Evolutionary conservation across 2,888 invertebrate species (phyloP).

Genomic region (Tetragonisca angustula): DNA sequence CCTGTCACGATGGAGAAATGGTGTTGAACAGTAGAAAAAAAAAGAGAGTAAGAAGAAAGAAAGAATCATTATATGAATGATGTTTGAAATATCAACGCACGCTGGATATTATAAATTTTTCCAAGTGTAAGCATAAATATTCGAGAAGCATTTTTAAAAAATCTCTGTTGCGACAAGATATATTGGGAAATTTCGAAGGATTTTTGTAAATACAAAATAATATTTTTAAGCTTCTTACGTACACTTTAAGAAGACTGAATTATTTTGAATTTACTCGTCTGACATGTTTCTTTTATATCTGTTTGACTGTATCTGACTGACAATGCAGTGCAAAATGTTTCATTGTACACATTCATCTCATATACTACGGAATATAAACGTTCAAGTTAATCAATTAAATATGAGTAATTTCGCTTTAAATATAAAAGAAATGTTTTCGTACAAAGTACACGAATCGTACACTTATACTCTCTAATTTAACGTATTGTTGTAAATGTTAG

Average conservation of each 20-base stretch:
- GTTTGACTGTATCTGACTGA: background rate
- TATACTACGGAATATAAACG: background rate
- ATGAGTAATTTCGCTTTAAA: background rate
- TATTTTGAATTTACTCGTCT: slow-evolving; percentile 7
- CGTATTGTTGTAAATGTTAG: slow-evolving; percentile 7
- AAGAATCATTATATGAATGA: background rate
- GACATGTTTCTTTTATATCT: background rate
- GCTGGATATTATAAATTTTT: background rate
- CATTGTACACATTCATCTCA: background rate
- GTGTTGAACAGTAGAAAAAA: slow-evolving; percentile 72
- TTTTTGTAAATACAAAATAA: slow-evolving; percentile 41
- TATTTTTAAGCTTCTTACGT: slow-evolving; percentile 11
- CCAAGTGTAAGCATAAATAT: background rate
- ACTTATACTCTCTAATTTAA: slow-evolving; percentile 17
- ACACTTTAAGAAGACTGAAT: slow-evolving; percentile 47
- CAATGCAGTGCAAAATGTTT: background rate
- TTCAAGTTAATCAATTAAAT: background rate
- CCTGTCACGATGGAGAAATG: slow-evolving; percentile 81
- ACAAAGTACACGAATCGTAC: slow-evolving; percentile 33
- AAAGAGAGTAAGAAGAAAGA: background rate
- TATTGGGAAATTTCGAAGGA: background rate
- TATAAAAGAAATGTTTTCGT: slow-evolving; percentile 23
- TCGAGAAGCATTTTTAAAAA: slow-evolving; percentile 9
- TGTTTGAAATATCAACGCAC: background rate
- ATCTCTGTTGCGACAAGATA: slow-evolving; percentile 18